Percentiles rank a stretch among this genome's conserved stretches.
phyloP scores from a whole-genome alignment of 2,113 vertebrate species.

The Blennius ocellaris region DNA sequence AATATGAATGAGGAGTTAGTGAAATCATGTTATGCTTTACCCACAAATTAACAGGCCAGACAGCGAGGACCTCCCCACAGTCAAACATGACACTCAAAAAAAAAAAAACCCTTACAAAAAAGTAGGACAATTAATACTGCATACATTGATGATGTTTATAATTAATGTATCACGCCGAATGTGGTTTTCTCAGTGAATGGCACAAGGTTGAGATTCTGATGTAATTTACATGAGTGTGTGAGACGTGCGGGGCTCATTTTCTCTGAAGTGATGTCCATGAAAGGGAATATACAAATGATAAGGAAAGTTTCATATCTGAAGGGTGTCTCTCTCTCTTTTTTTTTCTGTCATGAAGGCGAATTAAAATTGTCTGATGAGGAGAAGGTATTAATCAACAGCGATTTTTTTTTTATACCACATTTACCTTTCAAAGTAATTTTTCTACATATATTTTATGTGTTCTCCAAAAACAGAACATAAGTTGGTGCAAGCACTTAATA shows the following conservation, averaged over 20 bases:
- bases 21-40: conserved; percentile 28
- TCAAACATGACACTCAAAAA: conserved; percentile 6
- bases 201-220: conserved; percentile 72
- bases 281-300: conserved; percentile 79
- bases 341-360: conserved; percentile 38
- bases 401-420: conserved; percentile 54
- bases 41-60: conserved; percentile 26
- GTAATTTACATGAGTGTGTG: conserved; percentile 79
- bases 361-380: conserved; percentile 43
- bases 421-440: conserved; percentile 50
- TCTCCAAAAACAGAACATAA: too few species aligned
- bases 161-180: conserved; percentile 76
- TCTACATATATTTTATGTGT: too few species aligned
- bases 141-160: conserved; percentile 72
- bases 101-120: conserved; percentile 28
- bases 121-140: conserved; percentile 77
- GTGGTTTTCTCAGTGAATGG: conserved; percentile 67
- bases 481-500: too few species aligned
- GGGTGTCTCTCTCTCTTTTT: conserved; percentile 45
- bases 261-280: conserved; percentile 80
- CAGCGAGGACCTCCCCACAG: conserved; percentile 17
- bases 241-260: conserved; percentile 57
- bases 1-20: conserved; percentile 25
- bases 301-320: conserved; percentile 67
- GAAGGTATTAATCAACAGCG: conserved; percentile 47